These are phyloP conservation scores for Cotesia vestalis DNA, from an alignment of 1,140 invertebrate species.

Conservation along the genomic window DNA sequence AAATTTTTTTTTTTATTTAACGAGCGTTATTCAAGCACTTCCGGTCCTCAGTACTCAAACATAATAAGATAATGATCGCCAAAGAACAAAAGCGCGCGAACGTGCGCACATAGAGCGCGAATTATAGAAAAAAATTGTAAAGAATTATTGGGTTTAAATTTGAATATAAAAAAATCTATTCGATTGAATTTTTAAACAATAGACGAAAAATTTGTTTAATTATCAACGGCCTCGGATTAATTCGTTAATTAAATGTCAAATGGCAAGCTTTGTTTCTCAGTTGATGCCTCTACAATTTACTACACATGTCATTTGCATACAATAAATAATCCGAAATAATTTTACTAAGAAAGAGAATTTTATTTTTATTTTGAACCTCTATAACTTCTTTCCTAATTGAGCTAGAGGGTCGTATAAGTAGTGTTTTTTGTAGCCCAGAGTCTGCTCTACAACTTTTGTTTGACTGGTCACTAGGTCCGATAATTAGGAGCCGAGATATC, in stretches of 20 bases:
- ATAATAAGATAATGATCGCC: constrained; percentile 34
- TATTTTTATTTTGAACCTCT: no score
- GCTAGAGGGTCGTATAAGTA: no score
- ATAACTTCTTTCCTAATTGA: no score
- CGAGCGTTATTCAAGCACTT: constrained; percentile 62
- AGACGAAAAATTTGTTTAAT: constrained; percentile 60
- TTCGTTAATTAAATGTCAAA: constrained; percentile 68
- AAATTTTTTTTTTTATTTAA: constrained; percentile 47
- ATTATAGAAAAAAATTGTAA: no score
- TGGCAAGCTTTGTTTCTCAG: constrained; percentile 58
- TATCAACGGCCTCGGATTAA: constrained; percentile 65
- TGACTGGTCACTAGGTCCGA: no score
- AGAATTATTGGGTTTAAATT: background rate
- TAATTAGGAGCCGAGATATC: no score
- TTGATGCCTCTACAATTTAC: constrained; percentile 62
- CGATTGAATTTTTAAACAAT: constrained; percentile 21
- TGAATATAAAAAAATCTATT: constrained; percentile 12
- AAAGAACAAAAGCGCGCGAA: no score
- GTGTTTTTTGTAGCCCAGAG: no score
- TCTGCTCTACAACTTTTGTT: no score
- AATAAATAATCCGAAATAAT: background rate
- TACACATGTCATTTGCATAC: constrained; percentile 42
- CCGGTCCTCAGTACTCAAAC: constrained; percentile 50
- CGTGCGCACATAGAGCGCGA: no score
- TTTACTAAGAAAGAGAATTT: no score